Conservation (phyloP, 1,140 invertebrate genomes). For the Rhopalosiphum maidis region DNA sequence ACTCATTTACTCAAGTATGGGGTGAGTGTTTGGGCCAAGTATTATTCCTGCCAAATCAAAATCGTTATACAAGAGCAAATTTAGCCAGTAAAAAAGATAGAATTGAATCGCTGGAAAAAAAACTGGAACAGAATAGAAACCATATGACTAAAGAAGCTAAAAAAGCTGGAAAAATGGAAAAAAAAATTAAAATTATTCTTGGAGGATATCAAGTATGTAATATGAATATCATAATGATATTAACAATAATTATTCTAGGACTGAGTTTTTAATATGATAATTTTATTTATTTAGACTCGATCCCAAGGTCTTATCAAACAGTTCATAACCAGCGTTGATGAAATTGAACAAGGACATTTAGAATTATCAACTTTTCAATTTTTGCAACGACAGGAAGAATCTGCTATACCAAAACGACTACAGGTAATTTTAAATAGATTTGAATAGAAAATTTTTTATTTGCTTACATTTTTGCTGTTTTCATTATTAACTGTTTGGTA, state of each 20-base stretch:
- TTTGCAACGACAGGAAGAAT: slow-evolving; percentile 87
- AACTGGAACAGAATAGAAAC: slow-evolving; percentile 88
- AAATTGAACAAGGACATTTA: slow-evolving; percentile 73
- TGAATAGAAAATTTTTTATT: background rate
- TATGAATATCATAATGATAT: background rate
- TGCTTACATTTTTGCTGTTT: background rate
- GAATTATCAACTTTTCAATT: slow-evolving; percentile 94
- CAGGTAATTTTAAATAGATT: slow-evolving; percentile 66
- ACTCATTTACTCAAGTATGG: slow-evolving; percentile 95
- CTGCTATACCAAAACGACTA: slow-evolving; percentile 87
- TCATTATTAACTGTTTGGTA: too few species aligned
- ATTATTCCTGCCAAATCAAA: slow-evolving; percentile 85
- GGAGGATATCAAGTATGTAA: slow-evolving; percentile 82
- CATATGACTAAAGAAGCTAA: slow-evolving; percentile 97
- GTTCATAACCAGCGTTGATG: slow-evolving; percentile 73
- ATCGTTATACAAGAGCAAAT: slow-evolving; percentile 91
- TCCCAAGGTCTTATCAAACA: slow-evolving; percentile 91
- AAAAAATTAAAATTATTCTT: slow-evolving; percentile 93
- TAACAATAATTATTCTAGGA: background rate
- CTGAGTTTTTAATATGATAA: slow-evolving; percentile 25
- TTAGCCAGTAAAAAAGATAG: slow-evolving; percentile 95
- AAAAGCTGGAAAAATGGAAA: slow-evolving; percentile 95
- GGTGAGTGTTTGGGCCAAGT: slow-evolving; percentile 92
- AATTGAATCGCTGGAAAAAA: slow-evolving; percentile 90
- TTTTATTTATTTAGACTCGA: slow-evolving; percentile 67